Evolutionary conservation across 1,140 invertebrate species (phyloP).

Genomic region (Drosophila willistoni): DNA sequence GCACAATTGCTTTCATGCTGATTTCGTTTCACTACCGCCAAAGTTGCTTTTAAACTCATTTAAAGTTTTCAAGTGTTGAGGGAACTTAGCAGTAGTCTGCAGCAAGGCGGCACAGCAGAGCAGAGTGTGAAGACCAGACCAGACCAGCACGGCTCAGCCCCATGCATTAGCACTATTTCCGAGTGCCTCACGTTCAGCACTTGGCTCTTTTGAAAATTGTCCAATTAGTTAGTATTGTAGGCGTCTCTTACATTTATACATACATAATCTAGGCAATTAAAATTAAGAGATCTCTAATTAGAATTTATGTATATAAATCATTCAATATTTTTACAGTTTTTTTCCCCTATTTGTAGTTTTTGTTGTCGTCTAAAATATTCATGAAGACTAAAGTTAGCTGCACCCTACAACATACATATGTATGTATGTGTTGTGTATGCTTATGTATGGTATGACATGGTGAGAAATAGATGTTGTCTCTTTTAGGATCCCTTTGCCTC

Average conservation of each 20-base stretch:
- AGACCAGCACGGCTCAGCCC: neutral
- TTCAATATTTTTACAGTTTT: constrained; percentile 1
- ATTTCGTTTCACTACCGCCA: constrained; percentile 56
- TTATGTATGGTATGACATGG: constrained; percentile 19
- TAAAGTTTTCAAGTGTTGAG: constrained; percentile 36
- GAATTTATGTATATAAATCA: neutral
- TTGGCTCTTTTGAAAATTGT: constrained; percentile 50
- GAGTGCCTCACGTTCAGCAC: constrained; percentile 23
- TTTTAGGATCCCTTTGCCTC: constrained; percentile 27
- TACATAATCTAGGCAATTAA: constrained; percentile 37
- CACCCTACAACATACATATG: constrained; percentile 28
- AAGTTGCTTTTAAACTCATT: constrained; percentile 40
- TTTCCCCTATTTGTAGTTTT: constrained; percentile 13
- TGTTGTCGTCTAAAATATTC: constrained; percentile 47
- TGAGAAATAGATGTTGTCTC: constrained; percentile 48
- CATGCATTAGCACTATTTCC: constrained; percentile 58
- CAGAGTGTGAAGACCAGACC: neutral
- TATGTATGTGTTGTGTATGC: neutral
- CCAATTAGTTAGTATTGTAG: constrained; percentile 55
- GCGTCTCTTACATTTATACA: neutral
- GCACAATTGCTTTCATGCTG: constrained; percentile 71
- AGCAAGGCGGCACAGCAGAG: neutral
- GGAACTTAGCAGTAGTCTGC: constrained; percentile 37
- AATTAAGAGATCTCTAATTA: constrained; percentile 1
- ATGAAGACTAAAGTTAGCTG: constrained; percentile 41